Conservation (phyloP, 2,888 invertebrate genomes). For the Mythimna loreyi region DNA sequence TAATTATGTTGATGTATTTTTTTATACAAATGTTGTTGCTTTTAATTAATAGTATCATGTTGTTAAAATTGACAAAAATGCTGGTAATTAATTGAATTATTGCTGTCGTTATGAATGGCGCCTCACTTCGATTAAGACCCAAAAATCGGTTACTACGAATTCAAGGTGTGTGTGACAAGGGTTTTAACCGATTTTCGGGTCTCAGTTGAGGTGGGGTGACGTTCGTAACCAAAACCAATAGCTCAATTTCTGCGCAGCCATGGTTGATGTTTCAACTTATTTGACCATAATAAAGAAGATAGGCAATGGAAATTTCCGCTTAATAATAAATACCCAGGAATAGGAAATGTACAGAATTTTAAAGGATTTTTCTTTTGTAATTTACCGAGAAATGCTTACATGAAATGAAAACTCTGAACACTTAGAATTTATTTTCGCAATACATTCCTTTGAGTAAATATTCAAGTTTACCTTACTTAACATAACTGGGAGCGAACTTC, state of each 20-base stretch:
- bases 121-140: no score
- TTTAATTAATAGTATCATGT: not conserved
- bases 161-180: no score
- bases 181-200: no score
- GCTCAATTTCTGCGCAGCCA: no score
- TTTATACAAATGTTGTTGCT: not conserved
- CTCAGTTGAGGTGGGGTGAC: no score
- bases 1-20: conserved; percentile 14
- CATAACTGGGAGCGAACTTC: conserved; percentile 11
- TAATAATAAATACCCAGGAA: not conserved
- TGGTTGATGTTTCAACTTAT: no score
- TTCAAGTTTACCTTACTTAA: not conserved
- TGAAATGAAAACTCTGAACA: not conserved
- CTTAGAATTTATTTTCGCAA: not conserved
- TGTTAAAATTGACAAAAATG: not conserved
- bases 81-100: no score
- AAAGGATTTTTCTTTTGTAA: not conserved
- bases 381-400: not conserved
- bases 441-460: not conserved
- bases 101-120: no score
- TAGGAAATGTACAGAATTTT: not conserved
- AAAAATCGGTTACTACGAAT: no score
- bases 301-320: no score
- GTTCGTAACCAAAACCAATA: no score
- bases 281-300: no score